Evolutionary conservation across 2,797 vertebrate species (phyloP).

Genomic region (Eleutherodactylus coqui): DNA sequence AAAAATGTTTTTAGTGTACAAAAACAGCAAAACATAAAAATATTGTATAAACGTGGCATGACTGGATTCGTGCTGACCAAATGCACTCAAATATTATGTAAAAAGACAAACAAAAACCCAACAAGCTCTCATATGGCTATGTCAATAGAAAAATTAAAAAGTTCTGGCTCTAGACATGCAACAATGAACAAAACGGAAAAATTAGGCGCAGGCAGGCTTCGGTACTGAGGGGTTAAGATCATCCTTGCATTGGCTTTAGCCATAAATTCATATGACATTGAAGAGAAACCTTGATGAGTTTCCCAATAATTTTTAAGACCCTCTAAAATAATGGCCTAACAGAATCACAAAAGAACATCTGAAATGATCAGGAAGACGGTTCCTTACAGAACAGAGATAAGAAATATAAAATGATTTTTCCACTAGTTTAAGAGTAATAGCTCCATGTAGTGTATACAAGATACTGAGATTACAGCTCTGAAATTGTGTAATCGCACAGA

Average conservation of each 20-base stretch:
- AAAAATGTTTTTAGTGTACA: too few relatives aligned
- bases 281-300: neutral
- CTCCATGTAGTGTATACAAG: slow-evolving; percentile 20
- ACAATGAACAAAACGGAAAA: too few relatives aligned
- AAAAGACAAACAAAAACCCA: neutral
- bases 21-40: too few relatives aligned
- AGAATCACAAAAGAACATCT: slow-evolving; percentile 26
- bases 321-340: slow-evolving; percentile 15
- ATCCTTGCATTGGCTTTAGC: neutral
- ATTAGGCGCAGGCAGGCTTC: too few relatives aligned
- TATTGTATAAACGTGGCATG: too few relatives aligned
- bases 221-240: neutral
- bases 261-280: neutral
- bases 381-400: slow-evolving; percentile 48
- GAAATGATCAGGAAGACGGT: slow-evolving; percentile 42
- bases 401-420: slow-evolving; percentile 48
- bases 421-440: slow-evolving; percentile 26
- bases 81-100: too few relatives aligned
- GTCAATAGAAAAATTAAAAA: too few relatives aligned
- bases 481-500: slow-evolving; percentile 33
- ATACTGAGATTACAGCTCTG: slow-evolving; percentile 40
- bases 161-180: too few relatives aligned
- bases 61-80: too few relatives aligned
- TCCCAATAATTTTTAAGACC: neutral
- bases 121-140: too few relatives aligned